Evolutionary conservation across 2,797 vertebrate genomes (phyloP), one percentile per base, ranked within the genome.

Genomic region (Anabas testudineus): DNA sequence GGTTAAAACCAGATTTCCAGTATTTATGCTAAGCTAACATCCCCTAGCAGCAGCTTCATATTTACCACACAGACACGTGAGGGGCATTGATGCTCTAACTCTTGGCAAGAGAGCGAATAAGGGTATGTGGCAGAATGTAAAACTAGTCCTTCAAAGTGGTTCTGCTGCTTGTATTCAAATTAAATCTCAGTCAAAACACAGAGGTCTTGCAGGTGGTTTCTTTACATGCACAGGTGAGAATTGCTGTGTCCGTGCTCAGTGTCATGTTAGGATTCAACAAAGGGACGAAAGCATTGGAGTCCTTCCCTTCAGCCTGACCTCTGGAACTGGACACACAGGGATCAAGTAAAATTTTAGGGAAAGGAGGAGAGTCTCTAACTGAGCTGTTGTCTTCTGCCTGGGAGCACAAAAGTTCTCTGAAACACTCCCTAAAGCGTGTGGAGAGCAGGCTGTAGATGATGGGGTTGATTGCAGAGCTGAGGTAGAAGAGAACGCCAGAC

Each of bases 361-460:
- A 84, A 0, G 88, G 83, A 0, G 85, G 90, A 0, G 93, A 94
- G 87, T 87, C 89, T 63, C 82, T 90, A 39, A 82, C 82, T 0
- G 84, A 90, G 56, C 53, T 78, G 73, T 14, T 88, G 3, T 84
- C 80, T 7, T 88, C 84, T 0, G 49, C 0, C 0, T 74, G 87
- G 7, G 87, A 88, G 74, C 92, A 95, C 47, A 95, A 73, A 0
- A 95, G 91, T 13, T 93, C 93, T 0, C 90, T 62, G 78, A 95
- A 95, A 45, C 91, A 80, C 71, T 95, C 93, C 26, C 94, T 90
- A 79, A 95, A 95, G 3, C 93, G 90, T 0, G 93, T 95, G 76
- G 95, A 95, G 21, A 95, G 91, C 62, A 95, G 86, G 82, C 93
- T 95, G 84, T 95, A 95, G 88, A 95, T 95, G 79, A 95, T 80